A percentile compares a stretch with the other conserved stretches of the same genome.
Conservation (phyloP, 2,888 invertebrate genomes). For the Agonopterix subpropinquella region DNA sequence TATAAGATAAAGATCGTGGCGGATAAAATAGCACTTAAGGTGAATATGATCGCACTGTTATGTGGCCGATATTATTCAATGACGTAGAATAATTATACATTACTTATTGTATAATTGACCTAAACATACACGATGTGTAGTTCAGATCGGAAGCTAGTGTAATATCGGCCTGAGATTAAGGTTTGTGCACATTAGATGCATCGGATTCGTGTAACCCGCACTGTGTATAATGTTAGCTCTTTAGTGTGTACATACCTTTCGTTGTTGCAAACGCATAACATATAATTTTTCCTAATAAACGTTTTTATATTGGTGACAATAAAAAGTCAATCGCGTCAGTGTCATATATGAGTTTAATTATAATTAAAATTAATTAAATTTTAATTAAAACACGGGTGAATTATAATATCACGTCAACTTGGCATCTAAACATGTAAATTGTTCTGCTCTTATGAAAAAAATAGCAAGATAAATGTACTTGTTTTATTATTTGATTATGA, state of each 20-base stretch:
- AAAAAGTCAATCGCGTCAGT: conserved; percentile 50
- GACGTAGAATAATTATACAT: too few species aligned
- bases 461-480: too few species aligned
- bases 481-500: too few species aligned
- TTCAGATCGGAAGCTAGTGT: conserved; percentile 13
- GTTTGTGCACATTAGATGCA: conserved; percentile 40
- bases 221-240: conserved; percentile 17
- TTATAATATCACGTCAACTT: conserved; percentile 23
- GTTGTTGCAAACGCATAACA: conserved; percentile 1
- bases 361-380: conserved; percentile 25
- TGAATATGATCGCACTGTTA: conserved; percentile 30
- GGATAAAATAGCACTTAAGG: conserved; percentile 32
- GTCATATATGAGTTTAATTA: conserved; percentile 31
- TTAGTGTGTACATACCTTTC: conserved; percentile 39
- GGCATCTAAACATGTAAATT: conserved; percentile 26
- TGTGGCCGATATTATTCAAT: conserved; percentile 28
- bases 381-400: conserved; percentile 25
- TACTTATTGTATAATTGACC: too few species aligned
- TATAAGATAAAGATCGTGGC: conserved; percentile 23
- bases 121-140: too few species aligned
- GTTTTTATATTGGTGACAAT: conserved; percentile 37
- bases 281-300: conserved; percentile 13
- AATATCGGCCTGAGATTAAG: conserved; percentile 22
- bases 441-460: conserved; percentile 9
- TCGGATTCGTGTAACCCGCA: conserved; percentile 13